Percentiles rank a stretch among this genome's conserved stretches.
phyloP scores from a whole-genome alignment of 2,888 invertebrate species.

The Acanthopleura granulata region DNA sequence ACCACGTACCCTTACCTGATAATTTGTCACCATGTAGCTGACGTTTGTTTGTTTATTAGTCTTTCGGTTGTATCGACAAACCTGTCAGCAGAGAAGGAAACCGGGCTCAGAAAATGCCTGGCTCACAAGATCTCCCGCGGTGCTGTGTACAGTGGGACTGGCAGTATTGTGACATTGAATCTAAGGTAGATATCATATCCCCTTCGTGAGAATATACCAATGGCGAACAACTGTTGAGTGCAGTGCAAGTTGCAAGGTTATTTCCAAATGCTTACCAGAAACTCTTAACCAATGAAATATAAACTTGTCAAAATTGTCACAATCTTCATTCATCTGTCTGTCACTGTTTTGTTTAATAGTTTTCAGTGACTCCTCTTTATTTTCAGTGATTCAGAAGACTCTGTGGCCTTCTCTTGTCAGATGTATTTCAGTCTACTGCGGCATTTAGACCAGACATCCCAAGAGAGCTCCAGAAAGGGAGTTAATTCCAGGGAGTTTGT shows the following conservation, averaged over 20 bases:
- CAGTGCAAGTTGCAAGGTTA: no score
- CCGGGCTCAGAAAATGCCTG: slow-evolving; percentile 7
- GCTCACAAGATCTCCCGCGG: slow-evolving; percentile 12
- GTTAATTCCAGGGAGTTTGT: slow-evolving; percentile 8
- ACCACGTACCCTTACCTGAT: no score
- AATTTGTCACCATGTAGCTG: no score
- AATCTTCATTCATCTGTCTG: no score
- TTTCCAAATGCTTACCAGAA: no score
- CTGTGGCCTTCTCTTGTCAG: slow-evolving; percentile 11
- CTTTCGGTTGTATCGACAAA: slow-evolving; percentile 2
- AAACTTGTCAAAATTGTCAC: no score
- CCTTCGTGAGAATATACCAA: no score
- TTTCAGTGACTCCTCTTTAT: not conserved
- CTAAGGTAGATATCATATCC: not conserved
- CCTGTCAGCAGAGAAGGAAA: slow-evolving; percentile 6
- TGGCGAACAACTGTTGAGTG: no score
- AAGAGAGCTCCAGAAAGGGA: not conserved
- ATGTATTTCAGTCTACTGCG: slow-evolving; percentile 9
- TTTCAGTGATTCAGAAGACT: not conserved
- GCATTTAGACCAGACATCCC: not conserved
- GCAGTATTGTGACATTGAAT: not conserved
- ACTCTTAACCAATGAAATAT: no score
- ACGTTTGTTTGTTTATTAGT: not conserved
- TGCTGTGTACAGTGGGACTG: slow-evolving; percentile 14
- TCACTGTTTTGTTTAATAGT: no score